Percentiles rank a stretch among this genome's conserved stretches.
phyloP scores from a whole-genome alignment of 2,797 vertebrate species.

The Scleropages formosus region DNA sequence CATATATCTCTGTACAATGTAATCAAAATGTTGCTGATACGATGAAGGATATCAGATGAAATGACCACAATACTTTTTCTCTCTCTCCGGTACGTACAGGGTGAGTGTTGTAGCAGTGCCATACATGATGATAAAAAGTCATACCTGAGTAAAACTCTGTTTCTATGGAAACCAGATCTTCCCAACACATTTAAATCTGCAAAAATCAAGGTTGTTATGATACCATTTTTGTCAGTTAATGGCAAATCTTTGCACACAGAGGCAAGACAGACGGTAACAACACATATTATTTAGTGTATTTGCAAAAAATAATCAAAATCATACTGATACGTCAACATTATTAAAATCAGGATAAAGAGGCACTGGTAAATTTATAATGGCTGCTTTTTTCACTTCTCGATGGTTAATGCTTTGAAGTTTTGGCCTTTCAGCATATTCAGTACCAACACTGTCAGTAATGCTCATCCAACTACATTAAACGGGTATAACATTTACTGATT shows the following conservation, averaged over 20 bases:
- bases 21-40: neutral
- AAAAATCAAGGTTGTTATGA: slow-evolving; percentile 39
- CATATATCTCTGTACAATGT: neutral
- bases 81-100: neutral
- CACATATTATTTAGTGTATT: neutral
- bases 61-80: neutral
- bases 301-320: neutral
- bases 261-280: neutral
- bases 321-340: neutral
- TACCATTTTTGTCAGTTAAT: slow-evolving; percentile 45
- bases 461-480: too few species aligned
- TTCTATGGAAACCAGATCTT: slow-evolving; percentile 77
- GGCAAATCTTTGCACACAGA: slow-evolving; percentile 2
- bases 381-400: too few species aligned
- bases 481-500: too few species aligned
- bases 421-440: too few species aligned
- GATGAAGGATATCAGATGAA: too few species aligned
- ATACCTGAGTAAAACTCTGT: slow-evolving; percentile 63
- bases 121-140: slow-evolving; percentile 65
- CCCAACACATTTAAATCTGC: slow-evolving; percentile 57
- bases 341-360: neutral
- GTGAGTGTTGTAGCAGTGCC: slow-evolving; percentile 53
- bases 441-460: too few species aligned
- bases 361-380: too few species aligned
- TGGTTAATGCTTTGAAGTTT: too few species aligned